Percentiles rank a stretch among this genome's conserved stretches.
These are phyloP conservation scores for Aleiodes leptofemur DNA, from an alignment of 2,888 invertebrate species.

Conservation along the genomic window DNA sequence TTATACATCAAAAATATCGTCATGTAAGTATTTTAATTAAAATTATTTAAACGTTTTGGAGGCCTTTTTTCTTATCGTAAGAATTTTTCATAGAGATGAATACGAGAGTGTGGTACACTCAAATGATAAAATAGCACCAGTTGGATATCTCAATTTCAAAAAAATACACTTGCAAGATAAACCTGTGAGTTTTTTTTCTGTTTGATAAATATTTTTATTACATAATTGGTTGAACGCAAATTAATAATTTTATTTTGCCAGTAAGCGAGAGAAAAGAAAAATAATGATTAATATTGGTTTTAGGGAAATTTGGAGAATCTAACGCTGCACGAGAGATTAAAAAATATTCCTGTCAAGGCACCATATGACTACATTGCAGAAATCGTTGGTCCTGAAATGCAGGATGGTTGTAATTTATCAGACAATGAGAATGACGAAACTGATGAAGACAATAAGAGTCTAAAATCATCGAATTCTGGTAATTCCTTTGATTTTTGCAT, in stretches of 20 bases:
- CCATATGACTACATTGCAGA: constrained; percentile 72
- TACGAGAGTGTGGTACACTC: constrained; percentile 92
- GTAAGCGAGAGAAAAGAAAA: constrained; percentile 4
- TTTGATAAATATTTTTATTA: constrained; percentile 22
- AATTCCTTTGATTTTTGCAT: constrained; percentile 3
- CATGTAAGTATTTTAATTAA: constrained; percentile 82
- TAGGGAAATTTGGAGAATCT: constrained; percentile 69
- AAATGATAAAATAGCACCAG: constrained; percentile 94
- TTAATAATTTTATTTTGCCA: background rate
- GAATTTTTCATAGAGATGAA: constrained; percentile 81
- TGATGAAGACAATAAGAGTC: constrained; percentile 66
- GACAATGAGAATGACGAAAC: constrained; percentile 71
- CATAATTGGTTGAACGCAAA: background rate
- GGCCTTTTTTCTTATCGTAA: constrained; percentile 26
- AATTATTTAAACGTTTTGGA: constrained; percentile 18
- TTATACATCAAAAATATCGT: constrained; percentile 93
- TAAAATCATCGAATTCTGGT: constrained; percentile 71
- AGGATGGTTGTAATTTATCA: constrained; percentile 73
- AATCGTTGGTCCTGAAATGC: constrained; percentile 72
- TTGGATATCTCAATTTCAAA: constrained; percentile 93
- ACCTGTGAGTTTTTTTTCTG: constrained; percentile 69
- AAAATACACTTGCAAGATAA: constrained; percentile 87
- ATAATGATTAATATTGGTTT: constrained; percentile 46
- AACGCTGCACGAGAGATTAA: constrained; percentile 71
- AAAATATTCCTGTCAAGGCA: constrained; percentile 68